Evolutionary conservation across 2,113 vertebrate genomes (phyloP), one percentile per base, ranked within the genome.

Genomic region (Calidris pygmaea): DNA sequence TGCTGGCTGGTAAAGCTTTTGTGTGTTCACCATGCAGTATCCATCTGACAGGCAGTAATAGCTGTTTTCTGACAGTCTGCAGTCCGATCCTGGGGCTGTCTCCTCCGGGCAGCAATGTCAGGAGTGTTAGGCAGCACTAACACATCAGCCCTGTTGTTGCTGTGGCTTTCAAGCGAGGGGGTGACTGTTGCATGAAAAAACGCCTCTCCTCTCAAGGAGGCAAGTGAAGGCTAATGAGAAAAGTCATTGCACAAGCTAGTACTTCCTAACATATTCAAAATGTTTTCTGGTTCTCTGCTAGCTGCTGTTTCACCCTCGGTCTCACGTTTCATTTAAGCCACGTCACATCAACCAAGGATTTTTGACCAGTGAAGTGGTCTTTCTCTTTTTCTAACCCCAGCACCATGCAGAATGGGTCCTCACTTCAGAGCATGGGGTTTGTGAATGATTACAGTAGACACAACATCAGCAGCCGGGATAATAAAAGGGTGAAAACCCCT

Each of bases 361-460:
- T 89, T 85, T 90, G 35, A 82, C 15, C 5, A 65, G n/a, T 26
- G 32, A 50, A 39, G 41, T 3, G 13, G 3, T 39, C 30, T 63
- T 94, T 55, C 32, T 53, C 24, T 50, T 56, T 67, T 63, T 60
- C 16, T 34, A 81, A 37, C 10, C 21, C 17, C 58, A 52, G 24
- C 22, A 59, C 14, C 14, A 43, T 39, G 27, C 35, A 82, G 55
- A 87, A 78, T 7, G 52, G 27, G 35, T n/a, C 17, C 58, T 72
- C 0, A 0, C 21, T 85, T 35, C 30, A 79, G 12, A 83, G 9
- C n/a, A 56, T 12, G 34, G 13, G 2, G 5, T n/a, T 76, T 88
- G 50, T 83, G 67, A 43, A 48, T 19, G n/a, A 8, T 58, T 53
- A 59, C 7, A 43, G 26, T 65, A 82, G 30, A 73, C 58, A 58